These are phyloP conservation scores for Rhagoletis zephyria DNA, from an alignment of 1,140 invertebrate species.

Conservation along the genomic window DNA sequence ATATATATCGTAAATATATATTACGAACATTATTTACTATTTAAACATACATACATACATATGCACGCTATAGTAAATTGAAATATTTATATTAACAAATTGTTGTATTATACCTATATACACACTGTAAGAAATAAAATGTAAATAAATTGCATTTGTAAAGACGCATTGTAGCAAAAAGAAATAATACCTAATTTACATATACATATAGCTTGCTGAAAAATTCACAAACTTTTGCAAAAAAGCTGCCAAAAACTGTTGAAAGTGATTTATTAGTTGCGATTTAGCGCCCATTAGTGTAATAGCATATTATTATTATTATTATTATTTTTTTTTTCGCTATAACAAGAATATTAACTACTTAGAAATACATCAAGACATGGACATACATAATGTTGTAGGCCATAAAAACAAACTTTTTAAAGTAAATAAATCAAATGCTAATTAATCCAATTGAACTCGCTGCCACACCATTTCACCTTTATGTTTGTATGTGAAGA, in stretches of 20 bases:
- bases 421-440: background rate
- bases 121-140: background rate
- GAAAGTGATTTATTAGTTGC: background rate
- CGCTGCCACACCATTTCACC: conserved; percentile 12
- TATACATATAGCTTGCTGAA: background rate
- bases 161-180: no score
- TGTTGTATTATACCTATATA: background rate
- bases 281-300: conserved; percentile 28
- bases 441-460: conserved; percentile 36
- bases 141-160: background rate
- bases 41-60: background rate
- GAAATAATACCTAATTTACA: background rate
- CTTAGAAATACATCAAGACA: background rate
- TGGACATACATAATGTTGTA: background rate
- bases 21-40: no score
- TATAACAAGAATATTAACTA: no score
- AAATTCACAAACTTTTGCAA: background rate
- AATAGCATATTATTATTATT: background rate
- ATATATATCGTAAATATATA: background rate
- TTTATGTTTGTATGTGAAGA: conserved; percentile 23
- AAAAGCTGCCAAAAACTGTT: background rate
- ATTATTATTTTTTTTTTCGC: background rate
- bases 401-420: background rate
- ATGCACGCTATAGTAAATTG: background rate
- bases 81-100: background rate